Evolutionary conservation across 1,140 invertebrate species (phyloP).

Genomic region (Drosophila insularis): DNA sequence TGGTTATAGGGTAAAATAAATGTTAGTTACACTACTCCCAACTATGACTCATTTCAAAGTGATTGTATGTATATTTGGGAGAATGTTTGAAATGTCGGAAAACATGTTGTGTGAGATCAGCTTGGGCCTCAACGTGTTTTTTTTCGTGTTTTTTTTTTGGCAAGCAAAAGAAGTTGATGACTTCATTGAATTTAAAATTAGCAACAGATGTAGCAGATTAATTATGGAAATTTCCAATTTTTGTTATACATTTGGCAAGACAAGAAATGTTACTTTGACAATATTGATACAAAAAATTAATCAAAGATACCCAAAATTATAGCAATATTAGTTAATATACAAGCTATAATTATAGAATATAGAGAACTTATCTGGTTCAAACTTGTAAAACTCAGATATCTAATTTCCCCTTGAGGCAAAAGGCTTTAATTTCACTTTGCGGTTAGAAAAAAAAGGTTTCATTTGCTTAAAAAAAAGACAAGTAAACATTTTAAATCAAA

Average conservation of each 20-base stretch:
- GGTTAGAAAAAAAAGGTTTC: too few species aligned
- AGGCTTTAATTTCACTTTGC: too few species aligned
- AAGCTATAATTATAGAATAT: too few species aligned
- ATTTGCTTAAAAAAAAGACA: neutral
- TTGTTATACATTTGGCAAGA: too few species aligned
- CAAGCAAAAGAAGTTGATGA: neutral
- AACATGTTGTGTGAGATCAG: constrained; percentile 50
- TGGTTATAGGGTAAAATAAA: neutral
- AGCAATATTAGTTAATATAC: too few species aligned
- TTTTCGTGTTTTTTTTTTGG: neutral
- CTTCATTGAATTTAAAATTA: constrained; percentile 1
- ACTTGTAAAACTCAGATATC: too few species aligned
- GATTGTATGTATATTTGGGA: neutral
- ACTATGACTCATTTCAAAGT: constrained; percentile 57
- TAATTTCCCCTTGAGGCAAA: too few species aligned
- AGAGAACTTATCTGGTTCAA: too few species aligned
- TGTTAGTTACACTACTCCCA: neutral
- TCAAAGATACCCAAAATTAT: too few species aligned
- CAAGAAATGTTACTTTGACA: too few species aligned
- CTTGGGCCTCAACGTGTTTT: constrained; percentile 38
- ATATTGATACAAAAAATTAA: too few species aligned
- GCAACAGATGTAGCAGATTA: neutral
- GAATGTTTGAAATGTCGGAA: constrained; percentile 23
- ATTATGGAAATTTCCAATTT: neutral
- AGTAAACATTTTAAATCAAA: neutral